Evolutionary conservation across 2,113 vertebrate genomes (phyloP).

Genomic region (Eidolon helvum): DNA sequence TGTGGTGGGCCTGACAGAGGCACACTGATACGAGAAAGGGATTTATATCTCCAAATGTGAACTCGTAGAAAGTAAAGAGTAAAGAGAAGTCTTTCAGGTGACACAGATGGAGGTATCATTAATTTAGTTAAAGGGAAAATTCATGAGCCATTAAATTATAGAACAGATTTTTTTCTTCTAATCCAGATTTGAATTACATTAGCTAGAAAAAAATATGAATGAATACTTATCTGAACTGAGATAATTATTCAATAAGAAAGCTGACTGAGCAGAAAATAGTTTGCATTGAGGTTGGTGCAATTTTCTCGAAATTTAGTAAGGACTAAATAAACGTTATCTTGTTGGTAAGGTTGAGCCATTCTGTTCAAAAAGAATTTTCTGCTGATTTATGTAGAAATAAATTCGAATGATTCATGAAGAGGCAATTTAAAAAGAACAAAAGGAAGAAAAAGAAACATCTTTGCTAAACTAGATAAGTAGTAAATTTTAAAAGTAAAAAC

Average conservation of each 20-base stretch:
- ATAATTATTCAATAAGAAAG: constrained; percentile 28
- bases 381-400: not conserved
- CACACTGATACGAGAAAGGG: not conserved
- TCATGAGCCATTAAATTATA: not conserved
- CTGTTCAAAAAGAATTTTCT: constrained; percentile 42
- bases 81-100: not conserved
- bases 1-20: not conserved
- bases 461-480: constrained; percentile 30
- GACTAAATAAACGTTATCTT: not conserved
- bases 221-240: not conserved
- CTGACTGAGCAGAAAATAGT: constrained; percentile 16
- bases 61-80: not conserved
- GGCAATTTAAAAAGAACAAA: constrained; percentile 53
- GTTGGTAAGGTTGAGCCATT: constrained; percentile 25
- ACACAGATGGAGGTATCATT: not conserved
- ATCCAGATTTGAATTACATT: not conserved
- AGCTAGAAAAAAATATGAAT: not conserved
- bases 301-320: constrained; percentile 38
- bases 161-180: not conserved
- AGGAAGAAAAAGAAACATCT: constrained; percentile 1
- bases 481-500: constrained; percentile 54
- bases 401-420: constrained; percentile 48
- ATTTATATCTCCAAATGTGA: not conserved
- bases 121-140: not conserved
- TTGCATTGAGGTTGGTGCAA: not conserved